Base-by-base conservation (phyloP, 2,113 vertebrate genomes). In the Scomber japonicus region DNA sequence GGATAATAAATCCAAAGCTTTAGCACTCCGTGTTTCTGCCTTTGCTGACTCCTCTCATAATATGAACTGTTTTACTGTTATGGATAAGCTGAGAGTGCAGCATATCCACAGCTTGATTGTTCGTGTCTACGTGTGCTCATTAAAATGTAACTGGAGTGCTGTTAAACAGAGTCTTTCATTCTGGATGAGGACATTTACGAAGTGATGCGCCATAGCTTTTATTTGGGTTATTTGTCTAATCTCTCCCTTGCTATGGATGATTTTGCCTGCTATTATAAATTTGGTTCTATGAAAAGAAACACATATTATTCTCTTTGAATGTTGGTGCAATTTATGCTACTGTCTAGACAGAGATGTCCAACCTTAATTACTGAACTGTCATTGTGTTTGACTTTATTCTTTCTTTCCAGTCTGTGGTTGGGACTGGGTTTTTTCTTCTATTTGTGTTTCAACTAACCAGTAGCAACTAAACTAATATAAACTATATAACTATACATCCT, bases 91-190 rank as follows among this genome's bases (percentile, higher is more conserved):
- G 71, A 66, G 55, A 17, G 49, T 21, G 64, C 46, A 71, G 62
- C 53, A 45, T 78, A 83, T 78, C 61, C 51, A 59, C 74, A 69
- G 75, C 72, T 75, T 81, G 87, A 91, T 84, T 70, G 76, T 83
- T 83, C 79, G 63, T 86, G 64, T 88, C 85, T 89, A 75, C 78
- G 82, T 75, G 62, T 60, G 68, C 82, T 93, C 80, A 82, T 93
- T 93, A 82, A 90, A 90, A 91, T 87, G 91, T 54, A 91, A 91
- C 69, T 81, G 59, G 88, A 90, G 68, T 66, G 7, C 62, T 2
- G 65, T 90, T 88, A 71, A 90, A 92, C 90, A 45, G 53, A 80
- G 54, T 80, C 44, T 78, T 84, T 89, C 57, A 70, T 83, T 80
- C 55, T 66, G 45, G 74, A 55, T 64, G 79, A 72, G 72, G 73